Evolutionary conservation across 2,797 vertebrate species (phyloP), one percentile per base, ranked within the genome.

Genomic region (Chloroceryle inda): DNA sequence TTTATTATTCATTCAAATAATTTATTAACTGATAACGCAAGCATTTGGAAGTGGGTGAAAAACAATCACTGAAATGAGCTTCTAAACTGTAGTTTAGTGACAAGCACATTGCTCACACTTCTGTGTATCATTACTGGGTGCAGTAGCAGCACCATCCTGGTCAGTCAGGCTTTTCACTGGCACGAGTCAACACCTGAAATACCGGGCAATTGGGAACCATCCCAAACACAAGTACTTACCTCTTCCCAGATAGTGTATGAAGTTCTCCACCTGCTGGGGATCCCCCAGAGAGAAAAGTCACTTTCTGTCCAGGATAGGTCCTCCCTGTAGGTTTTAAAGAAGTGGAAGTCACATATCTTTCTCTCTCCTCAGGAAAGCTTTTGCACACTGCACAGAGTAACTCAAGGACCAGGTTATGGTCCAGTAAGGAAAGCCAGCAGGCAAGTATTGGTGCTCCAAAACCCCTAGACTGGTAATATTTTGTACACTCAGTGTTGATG

Each of bases 251-350:
- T 4, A 23, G 13, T 21, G 12, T 40, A 11, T 0, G 0, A 74
- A 11, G 18, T 53, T 35, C 21, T 85, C 5, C 5, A 62, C 9
- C 18, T 50, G 15, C 42, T 74, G 17, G 82, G 24, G 38, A 53
- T 47, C 8, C 6, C 15, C 3, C 0, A 0, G 7, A 11, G 26
- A 64, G 11, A 6, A 35, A 50, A 4, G n/a, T n/a, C 5, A 27
- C 14, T 61, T 95, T 69, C 33, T 53, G 16, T 56, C 8, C 64
- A 38, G 35, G 13, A 15, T 11, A 45, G 9, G n/a, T 67, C 33
- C 15, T 49, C 29, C 24, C 55, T 75, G 20, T 4, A 26, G 26
- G 35, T 79, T 77, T 59, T 67, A 15, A 59, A 76, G 27, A 55
- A 38, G 10, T 14, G 3, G 8, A 47, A 16, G 8, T 72, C 55